Percentiles rank a stretch among this genome's conserved stretches.
Evolutionary conservation across 2,797 vertebrate species (phyloP).

Genomic region (Micropoecilia bifurca): DNA sequence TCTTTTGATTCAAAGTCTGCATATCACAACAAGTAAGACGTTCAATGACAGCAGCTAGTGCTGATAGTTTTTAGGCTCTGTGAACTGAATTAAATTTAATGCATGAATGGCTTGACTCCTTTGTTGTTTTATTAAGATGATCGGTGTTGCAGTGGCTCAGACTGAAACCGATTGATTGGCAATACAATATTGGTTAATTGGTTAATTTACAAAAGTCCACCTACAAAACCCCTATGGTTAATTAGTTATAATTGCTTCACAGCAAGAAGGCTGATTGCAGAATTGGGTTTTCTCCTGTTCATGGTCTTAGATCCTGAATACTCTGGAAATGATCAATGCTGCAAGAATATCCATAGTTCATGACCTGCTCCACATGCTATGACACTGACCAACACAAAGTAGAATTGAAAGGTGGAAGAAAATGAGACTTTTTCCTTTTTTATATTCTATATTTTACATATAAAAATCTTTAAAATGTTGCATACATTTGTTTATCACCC

Average conservation of each 20-base stretch:
- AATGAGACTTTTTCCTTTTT: neutral
- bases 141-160: constrained; percentile 36
- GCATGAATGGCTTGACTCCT: constrained; percentile 65
- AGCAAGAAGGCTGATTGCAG: neutral
- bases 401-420: neutral
- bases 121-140: constrained; percentile 43
- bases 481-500: neutral
- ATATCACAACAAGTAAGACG: neutral
- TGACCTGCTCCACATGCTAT: neutral
- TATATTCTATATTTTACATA: neutral
- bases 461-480: neutral
- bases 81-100: constrained; percentile 73
- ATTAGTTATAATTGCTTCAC: neutral
- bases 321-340: neutral
- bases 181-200: neutral
- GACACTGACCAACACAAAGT: neutral
- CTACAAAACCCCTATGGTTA: neutral
- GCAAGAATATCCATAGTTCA: neutral
- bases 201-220: neutral
- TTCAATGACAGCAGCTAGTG: neutral
- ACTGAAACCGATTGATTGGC: constrained; percentile 18
- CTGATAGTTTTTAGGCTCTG: constrained; percentile 7
- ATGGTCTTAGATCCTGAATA: neutral
- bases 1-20: neutral
- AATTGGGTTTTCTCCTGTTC: neutral